phyloP scores from a whole-genome alignment of 2,113 vertebrate species.

The Ranitomeya variabilis region DNA sequence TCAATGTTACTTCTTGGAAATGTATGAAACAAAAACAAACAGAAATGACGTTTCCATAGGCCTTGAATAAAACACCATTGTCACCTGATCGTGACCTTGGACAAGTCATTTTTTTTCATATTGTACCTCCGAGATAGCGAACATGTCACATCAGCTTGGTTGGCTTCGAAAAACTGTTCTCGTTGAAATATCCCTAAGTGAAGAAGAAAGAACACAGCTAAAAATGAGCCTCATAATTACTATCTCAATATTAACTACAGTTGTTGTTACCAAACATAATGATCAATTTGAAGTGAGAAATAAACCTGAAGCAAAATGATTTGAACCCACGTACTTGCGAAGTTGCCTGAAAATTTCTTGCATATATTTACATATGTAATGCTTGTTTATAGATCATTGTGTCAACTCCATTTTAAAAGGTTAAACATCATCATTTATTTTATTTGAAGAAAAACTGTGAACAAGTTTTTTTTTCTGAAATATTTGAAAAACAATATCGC shows the following conservation, averaged over 20 bases:
- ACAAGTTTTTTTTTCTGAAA: background rate
- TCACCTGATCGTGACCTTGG: background rate
- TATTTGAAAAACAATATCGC: background rate
- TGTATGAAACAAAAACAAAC: background rate
- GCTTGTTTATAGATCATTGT: slow-evolving; percentile 32
- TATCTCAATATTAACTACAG: background rate
- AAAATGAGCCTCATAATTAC: background rate
- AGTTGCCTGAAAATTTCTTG: slow-evolving; percentile 16
- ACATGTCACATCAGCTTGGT: background rate
- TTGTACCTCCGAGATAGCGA: background rate
- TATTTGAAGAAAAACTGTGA: background rate
- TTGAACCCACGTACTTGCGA: background rate
- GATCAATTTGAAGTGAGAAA: slow-evolving; percentile 18
- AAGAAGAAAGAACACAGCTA: background rate
- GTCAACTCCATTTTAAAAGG: slow-evolving; percentile 42
- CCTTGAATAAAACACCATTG: slow-evolving; percentile 3
- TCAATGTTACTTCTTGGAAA: background rate
- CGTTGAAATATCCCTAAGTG: background rate
- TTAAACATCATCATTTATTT: slow-evolving; percentile 13
- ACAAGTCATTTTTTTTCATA: background rate
- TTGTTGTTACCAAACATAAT: background rate
- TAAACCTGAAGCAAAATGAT: slow-evolving; percentile 15
- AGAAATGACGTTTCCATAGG: background rate
- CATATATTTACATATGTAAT: slow-evolving; percentile 45
- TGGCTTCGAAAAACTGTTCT: background rate